Evolutionary conservation across 2,888 invertebrate genomes (phyloP).

Genomic region (Baronia brevicornis): DNA sequence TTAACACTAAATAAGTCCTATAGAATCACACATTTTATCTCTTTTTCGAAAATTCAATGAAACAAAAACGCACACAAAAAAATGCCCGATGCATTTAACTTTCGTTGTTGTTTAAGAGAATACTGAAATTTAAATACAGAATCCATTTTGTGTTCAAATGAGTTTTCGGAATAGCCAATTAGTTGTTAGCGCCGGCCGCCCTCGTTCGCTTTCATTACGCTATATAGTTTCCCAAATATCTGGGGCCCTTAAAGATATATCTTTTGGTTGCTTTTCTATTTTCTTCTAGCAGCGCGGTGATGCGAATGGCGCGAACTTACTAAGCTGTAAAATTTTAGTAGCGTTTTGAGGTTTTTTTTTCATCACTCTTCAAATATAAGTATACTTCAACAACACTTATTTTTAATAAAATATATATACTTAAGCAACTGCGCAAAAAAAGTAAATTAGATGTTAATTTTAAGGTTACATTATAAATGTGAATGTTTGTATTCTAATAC

Average conservation of each 20-base stretch:
- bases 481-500: too few species aligned
- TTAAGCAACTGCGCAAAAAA: too few species aligned
- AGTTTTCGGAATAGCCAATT: slow-evolving; percentile 75
- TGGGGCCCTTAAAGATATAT: slow-evolving; percentile 69
- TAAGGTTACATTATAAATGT: too few species aligned
- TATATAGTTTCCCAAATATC: slow-evolving; percentile 75
- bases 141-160: slow-evolving; percentile 76
- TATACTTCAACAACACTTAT: slow-evolving; percentile 6
- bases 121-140: slow-evolving; percentile 74
- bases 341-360: slow-evolving; percentile 54
- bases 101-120: slow-evolving; percentile 69
- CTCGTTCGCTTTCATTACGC: slow-evolving; percentile 74
- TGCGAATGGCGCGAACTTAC: slow-evolving; percentile 44
- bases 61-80: too few species aligned
- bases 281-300: slow-evolving; percentile 60
- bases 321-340: slow-evolving; percentile 62
- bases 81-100: slow-evolving; percentile 64
- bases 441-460: too few species aligned
- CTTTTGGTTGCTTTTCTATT: slow-evolving; percentile 64
- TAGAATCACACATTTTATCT: too few species aligned
- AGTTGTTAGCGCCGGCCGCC: slow-evolving; percentile 74
- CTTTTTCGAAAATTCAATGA: slow-evolving; percentile 22
- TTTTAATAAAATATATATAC: too few species aligned
- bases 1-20: too few species aligned
- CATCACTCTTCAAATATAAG: slow-evolving; percentile 21